Evolutionary conservation across 2,113 vertebrate genomes (phyloP).

Genomic region (Paracyprichromis sp.): DNA sequence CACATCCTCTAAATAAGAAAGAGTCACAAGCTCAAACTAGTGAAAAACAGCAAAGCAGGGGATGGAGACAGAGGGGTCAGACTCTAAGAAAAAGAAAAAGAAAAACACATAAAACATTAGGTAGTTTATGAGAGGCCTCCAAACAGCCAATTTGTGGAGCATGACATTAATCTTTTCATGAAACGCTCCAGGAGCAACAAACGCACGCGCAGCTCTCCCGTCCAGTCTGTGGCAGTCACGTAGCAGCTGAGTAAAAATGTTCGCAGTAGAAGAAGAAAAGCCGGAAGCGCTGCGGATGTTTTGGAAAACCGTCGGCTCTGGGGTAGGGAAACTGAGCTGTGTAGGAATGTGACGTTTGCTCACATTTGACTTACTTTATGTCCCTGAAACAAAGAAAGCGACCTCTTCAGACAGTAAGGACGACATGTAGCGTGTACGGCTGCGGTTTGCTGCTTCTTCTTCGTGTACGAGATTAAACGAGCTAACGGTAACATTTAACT

Average conservation of each 20-base stretch:
- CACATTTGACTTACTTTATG: background rate
- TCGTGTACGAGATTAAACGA: background rate
- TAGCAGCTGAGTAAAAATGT: fast-evolving
- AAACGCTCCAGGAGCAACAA: background rate
- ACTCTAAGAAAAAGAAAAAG: background rate
- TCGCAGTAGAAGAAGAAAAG: background rate
- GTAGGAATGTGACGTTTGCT: background rate
- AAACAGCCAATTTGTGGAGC: background rate
- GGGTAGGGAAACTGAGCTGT: background rate
- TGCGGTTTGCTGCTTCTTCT: background rate
- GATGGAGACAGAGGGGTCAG: background rate
- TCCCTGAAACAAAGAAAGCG: background rate
- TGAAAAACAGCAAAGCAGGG: background rate
- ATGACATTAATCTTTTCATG: fast-evolving
- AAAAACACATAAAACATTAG: background rate
- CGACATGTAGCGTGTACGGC: background rate
- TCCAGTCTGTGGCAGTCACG: background rate
- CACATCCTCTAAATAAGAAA: background rate
- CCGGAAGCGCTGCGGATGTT: slow-evolving; percentile 26
- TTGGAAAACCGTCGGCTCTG: background rate
- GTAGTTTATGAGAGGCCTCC: background rate
- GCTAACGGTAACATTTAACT: background rate
- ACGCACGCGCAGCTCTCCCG: background rate
- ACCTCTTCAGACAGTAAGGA: background rate
- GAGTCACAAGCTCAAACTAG: background rate